Percentiles rank a stretch among this genome's conserved stretches.
Evolutionary conservation across 2,797 vertebrate genomes (phyloP).

Genomic region (Rhadinocentrus ornatus): DNA sequence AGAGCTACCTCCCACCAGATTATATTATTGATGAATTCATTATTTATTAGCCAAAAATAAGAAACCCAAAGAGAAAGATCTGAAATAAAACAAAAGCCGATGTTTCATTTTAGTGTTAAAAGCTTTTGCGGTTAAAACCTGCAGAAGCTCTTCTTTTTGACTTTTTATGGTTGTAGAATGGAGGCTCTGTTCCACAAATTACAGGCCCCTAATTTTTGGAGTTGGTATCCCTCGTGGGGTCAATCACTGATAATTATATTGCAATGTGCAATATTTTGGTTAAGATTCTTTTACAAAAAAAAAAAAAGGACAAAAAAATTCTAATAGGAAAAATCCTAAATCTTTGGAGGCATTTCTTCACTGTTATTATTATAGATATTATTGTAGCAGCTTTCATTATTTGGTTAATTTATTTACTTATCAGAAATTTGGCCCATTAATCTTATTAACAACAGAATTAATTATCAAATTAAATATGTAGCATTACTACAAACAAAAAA

Average conservation of each 20-base stretch:
- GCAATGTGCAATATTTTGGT: not conserved
- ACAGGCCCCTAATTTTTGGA: not conserved
- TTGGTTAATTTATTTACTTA: not conserved
- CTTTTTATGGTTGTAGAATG: conserved; percentile 14
- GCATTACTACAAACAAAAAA: not conserved
- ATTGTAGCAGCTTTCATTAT: not conserved
- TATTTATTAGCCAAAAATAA: conserved; percentile 19
- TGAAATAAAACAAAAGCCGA: conserved; percentile 6
- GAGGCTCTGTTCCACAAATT: conserved; percentile 8
- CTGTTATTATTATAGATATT: not conserved
- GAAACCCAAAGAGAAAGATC: conserved; percentile 5
- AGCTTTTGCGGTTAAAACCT: conserved; percentile 22
- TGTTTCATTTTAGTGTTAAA: not conserved
- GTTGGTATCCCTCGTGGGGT: not conserved
- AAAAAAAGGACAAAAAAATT: not conserved
- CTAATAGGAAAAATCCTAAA: not conserved
- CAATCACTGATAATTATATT: not conserved
- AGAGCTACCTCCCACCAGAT: conserved; percentile 40
- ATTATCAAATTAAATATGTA: not conserved
- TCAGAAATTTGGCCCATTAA: not conserved
- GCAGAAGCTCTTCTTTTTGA: conserved; percentile 19
- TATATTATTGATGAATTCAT: not conserved
- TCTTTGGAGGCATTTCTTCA: not conserved
- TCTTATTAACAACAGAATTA: not conserved
- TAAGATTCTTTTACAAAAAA: not conserved